phyloP scores from a whole-genome alignment of 2,797 vertebrate species.

The Astyanax mexicanus region DNA sequence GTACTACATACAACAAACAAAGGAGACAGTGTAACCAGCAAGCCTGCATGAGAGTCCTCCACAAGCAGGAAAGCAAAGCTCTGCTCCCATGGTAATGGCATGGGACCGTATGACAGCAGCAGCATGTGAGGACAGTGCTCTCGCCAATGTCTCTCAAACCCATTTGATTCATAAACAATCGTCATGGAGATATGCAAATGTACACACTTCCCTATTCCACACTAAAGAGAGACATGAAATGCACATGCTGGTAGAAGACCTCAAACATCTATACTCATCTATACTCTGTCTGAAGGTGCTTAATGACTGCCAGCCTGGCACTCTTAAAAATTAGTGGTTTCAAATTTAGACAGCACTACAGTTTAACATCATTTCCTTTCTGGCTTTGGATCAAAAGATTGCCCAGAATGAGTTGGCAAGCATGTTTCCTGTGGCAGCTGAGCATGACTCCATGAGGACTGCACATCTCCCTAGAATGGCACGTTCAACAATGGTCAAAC shows the following conservation, averaged over 20 bases:
- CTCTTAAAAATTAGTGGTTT: neutral
- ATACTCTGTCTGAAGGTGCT: too few species aligned
- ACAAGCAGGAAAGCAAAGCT: conserved; percentile 7
- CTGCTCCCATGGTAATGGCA: conserved; percentile 49
- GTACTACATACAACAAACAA: conserved; percentile 7
- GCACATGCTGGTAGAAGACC: neutral
- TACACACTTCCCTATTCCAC: neutral
- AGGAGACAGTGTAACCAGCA: neutral
- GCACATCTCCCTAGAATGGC: neutral
- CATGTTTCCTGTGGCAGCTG: conserved; percentile 55
- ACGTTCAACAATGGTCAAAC: neutral
- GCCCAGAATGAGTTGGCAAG: conserved; percentile 50
- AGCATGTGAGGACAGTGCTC: conserved; percentile 9
- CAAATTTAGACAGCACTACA: neutral
- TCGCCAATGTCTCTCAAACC: conserved; percentile 29
- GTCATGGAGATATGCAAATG: conserved; percentile 43
- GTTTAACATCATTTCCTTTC: conserved; percentile 35
- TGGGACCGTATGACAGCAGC: conserved; percentile 31
- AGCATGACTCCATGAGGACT: conserved; percentile 32
- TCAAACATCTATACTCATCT: too few species aligned
- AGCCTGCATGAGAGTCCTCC: too few species aligned
- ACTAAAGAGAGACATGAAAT: neutral
- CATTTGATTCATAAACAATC: conserved; percentile 33
- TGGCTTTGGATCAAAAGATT: conserved; percentile 16
- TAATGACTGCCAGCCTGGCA: too few species aligned